These are phyloP conservation scores for Serripes groenlandicus DNA, from an alignment of 2,888 invertebrate genomes.

Conservation along the genomic window DNA sequence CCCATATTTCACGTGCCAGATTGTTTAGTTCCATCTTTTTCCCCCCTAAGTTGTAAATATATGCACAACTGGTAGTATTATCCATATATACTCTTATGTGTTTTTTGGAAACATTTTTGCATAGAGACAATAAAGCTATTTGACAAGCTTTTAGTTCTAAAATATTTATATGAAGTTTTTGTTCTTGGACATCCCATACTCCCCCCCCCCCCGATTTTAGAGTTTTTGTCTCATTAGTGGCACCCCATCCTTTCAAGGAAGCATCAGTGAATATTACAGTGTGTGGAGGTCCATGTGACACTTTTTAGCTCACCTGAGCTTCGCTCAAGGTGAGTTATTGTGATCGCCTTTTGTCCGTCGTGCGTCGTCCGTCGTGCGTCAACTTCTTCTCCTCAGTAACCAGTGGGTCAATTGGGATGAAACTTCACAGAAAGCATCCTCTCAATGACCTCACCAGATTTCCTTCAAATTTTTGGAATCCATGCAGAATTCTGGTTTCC, in stretches of 20 bases:
- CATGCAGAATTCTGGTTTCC: too few relatives aligned
- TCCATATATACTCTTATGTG: conserved; percentile 32
- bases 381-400: too few relatives aligned
- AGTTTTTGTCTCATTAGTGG: background rate
- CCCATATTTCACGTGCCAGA: conserved; percentile 38
- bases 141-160: conserved; percentile 47
- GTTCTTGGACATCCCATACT: conserved; percentile 34
- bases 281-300: conserved; percentile 6
- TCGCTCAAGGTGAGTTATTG: too few relatives aligned
- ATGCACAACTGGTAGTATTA: conserved; percentile 50
- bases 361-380: too few relatives aligned
- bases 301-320: too few relatives aligned
- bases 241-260: conserved; percentile 23
- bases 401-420: too few relatives aligned
- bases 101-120: conserved; percentile 9
- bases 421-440: too few relatives aligned
- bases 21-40: conserved; percentile 28
- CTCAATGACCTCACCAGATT: too few relatives aligned
- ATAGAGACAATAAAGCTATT: conserved; percentile 18
- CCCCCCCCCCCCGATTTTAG: conserved; percentile 17
- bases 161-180: conserved; percentile 37
- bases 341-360: too few relatives aligned
- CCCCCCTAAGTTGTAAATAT: conserved; percentile 52
- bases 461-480: too few relatives aligned
- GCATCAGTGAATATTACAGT: conserved; percentile 17